Evolutionary conservation across 2,888 invertebrate species (phyloP).

Genomic region (Choristoneura rosaceana): DNA sequence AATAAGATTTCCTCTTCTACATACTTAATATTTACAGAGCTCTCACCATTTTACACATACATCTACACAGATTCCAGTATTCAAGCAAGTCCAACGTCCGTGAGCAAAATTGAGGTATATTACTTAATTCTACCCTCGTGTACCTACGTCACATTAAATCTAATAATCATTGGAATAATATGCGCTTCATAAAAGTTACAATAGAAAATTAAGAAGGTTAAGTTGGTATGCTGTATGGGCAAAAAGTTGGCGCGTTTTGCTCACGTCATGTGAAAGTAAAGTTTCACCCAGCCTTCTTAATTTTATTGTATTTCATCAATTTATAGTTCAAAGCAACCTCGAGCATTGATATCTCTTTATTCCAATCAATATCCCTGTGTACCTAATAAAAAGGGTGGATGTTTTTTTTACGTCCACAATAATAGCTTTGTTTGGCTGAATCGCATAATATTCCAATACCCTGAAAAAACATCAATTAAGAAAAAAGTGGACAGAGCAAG

Average conservation of each 20-base stretch:
- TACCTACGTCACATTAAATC: constrained; percentile 31
- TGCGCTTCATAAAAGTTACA: constrained; percentile 17
- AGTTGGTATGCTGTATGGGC: not conserved
- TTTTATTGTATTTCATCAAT: no score
- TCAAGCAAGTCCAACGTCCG: constrained; percentile 58
- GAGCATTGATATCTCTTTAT: no score
- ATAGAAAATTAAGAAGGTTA: not conserved
- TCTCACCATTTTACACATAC: constrained; percentile 59
- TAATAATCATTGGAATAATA: constrained; percentile 31
- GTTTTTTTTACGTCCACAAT: not conserved
- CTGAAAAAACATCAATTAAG: constrained; percentile 67
- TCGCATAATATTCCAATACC: constrained; percentile 54
- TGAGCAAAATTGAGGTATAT: constrained; percentile 65
- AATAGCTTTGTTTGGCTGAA: not conserved
- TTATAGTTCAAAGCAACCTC: no score
- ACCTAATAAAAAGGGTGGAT: not conserved
- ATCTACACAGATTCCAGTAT: constrained; percentile 53
- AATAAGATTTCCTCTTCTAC: constrained; percentile 72
- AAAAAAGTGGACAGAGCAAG: constrained; percentile 77
- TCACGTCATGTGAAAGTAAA: not conserved
- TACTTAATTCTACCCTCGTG: constrained; percentile 55
- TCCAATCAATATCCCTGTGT: no score
- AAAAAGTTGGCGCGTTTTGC: not conserved
- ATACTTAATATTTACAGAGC: constrained; percentile 74
- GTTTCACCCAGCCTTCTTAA: no score